A percentile compares a stretch with the other conserved stretches of the same genome.
These are phyloP conservation scores for Drosophila hydei DNA, from an alignment of 1,140 invertebrate genomes.

Conservation along the genomic window DNA sequence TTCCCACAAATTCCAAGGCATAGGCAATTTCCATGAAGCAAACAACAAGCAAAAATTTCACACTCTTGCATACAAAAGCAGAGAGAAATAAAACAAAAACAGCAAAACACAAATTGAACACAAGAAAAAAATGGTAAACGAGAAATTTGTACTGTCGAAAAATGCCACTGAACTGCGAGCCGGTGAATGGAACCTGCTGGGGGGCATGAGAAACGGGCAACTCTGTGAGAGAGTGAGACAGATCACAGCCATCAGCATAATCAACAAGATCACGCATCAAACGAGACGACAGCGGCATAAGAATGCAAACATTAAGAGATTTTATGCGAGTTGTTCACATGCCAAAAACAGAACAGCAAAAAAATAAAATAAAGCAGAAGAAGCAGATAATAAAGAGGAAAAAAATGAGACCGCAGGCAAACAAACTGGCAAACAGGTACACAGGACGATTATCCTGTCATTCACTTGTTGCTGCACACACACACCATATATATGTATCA, in stretches of 20 bases:
- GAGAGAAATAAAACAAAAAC: slow-evolving; percentile 23
- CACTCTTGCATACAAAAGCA: slow-evolving; percentile 64
- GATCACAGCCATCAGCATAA: slow-evolving; percentile 72
- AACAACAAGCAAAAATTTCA: slow-evolving; percentile 70
- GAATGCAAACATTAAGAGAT: slow-evolving; percentile 82
- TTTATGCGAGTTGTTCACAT: slow-evolving; percentile 80
- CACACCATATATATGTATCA: slow-evolving; percentile 1
- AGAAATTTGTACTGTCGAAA: slow-evolving; percentile 55
- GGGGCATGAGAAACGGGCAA: slow-evolving; percentile 48
- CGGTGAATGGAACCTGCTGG: slow-evolving; percentile 50
- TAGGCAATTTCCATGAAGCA: slow-evolving; percentile 80
- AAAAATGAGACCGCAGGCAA: slow-evolving; percentile 43
- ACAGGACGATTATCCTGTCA: slow-evolving; percentile 83
- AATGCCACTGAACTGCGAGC: slow-evolving; percentile 50
- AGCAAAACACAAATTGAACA: slow-evolving; percentile 5
- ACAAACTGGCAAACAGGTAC: slow-evolving; percentile 67
- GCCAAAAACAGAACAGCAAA: slow-evolving; percentile 51
- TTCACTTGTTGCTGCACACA: slow-evolving; percentile 75
- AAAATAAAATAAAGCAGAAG: no score
- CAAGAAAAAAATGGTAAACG: slow-evolving; percentile 39
- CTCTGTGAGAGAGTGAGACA: slow-evolving; percentile 31
- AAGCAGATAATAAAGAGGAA: slow-evolving; percentile 22
- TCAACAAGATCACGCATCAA: slow-evolving; percentile 82
- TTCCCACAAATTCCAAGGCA: slow-evolving; percentile 78
- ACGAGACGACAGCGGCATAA: slow-evolving; percentile 80